Percentiles rank a stretch among this genome's conserved stretches.
phyloP scores from a whole-genome alignment of 64 coral and sea anemone genomes.

The Actinia tenebrosa region DNA sequence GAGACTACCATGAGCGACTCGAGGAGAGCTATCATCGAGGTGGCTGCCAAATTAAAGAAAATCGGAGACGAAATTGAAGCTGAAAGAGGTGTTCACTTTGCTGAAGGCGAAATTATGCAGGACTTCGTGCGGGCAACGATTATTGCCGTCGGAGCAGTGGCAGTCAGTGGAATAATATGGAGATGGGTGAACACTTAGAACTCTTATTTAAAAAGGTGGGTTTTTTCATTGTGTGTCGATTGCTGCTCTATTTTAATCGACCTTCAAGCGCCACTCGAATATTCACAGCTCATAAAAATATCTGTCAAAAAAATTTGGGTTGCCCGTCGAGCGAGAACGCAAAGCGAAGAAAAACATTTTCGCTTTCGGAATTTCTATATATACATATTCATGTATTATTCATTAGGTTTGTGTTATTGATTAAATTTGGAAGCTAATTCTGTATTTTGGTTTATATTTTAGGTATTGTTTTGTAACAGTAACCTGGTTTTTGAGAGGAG shows the following conservation, averaged over 20 bases:
- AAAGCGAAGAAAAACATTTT: constrained; percentile 21
- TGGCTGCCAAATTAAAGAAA: constrained; percentile 6
- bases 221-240: background rate
- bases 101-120: background rate
- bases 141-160: constrained; percentile 18
- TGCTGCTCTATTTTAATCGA: background rate
- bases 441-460: constrained; percentile 18
- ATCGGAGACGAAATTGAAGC: constrained; percentile 11
- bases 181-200: constrained; percentile 10
- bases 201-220: background rate
- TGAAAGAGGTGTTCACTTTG: constrained; percentile 3
- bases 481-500: background rate
- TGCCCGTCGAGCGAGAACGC: background rate
- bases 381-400: constrained; percentile 11
- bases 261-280: background rate
- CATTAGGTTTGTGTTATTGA: background rate
- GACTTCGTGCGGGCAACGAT: constrained; percentile 17
- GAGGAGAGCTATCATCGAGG: constrained; percentile 7
- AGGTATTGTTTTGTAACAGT: background rate
- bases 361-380: constrained; percentile 6
- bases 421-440: background rate
- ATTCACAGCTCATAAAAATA: background rate
- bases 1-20: background rate
- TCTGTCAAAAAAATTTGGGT: background rate
- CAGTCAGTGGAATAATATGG: constrained; percentile 17